Conservation (phyloP, 2,888 invertebrate species). For the Drosophila borealis region DNA sequence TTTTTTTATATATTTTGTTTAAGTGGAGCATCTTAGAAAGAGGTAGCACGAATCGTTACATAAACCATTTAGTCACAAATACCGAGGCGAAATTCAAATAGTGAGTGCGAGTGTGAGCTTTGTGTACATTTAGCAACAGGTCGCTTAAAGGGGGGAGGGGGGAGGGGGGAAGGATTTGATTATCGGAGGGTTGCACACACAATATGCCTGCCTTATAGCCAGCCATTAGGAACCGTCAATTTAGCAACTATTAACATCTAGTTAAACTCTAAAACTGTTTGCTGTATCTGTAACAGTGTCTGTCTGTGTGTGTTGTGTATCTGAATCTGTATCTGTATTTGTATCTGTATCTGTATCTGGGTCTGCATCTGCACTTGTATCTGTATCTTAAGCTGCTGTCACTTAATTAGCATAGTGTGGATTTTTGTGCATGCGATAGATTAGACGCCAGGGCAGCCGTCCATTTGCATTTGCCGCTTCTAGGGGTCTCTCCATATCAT, state of each 20-base stretch:
- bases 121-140: slow-evolving; percentile 41
- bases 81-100: slow-evolving; percentile 31
- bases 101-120: slow-evolving; percentile 21
- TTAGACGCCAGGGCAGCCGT: slow-evolving; percentile 79
- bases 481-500: slow-evolving; percentile 31
- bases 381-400: slow-evolving; percentile 28
- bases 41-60: slow-evolving; percentile 70
- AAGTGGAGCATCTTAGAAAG: slow-evolving; percentile 59
- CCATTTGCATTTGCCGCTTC: slow-evolving; percentile 46
- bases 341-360: slow-evolving; percentile 18
- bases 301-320: slow-evolving; percentile 3
- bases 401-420: slow-evolving; percentile 74
- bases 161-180: slow-evolving; percentile 1
- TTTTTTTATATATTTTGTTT: neutral
- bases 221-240: slow-evolving; percentile 76
- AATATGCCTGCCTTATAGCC: slow-evolving; percentile 71
- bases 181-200: slow-evolving; percentile 61
- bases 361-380: slow-evolving; percentile 13
- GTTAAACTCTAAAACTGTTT: slow-evolving; percentile 46
- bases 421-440: slow-evolving; percentile 83
- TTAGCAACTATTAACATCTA: slow-evolving; percentile 56
- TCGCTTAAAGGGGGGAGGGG: neutral
- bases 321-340: slow-evolving; percentile 23
- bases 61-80: slow-evolving; percentile 52
- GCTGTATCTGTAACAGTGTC: slow-evolving; percentile 10